Conservation (phyloP, 2,797 vertebrate species). For the Borostomias antarcticus region DNA sequence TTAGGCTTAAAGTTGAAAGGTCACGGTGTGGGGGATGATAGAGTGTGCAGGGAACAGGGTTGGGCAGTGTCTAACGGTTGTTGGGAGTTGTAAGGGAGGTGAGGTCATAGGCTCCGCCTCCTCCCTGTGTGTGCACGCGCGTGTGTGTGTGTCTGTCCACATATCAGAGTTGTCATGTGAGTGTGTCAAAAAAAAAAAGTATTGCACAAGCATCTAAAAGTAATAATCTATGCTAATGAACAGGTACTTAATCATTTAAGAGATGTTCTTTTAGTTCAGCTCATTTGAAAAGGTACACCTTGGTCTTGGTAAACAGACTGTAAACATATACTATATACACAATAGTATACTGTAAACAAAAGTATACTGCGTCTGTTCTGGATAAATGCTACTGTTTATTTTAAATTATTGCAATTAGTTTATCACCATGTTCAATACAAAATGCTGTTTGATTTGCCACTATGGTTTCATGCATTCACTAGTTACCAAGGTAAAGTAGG, state of each 20-base stretch:
- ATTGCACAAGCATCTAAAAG: slow-evolving; percentile 47
- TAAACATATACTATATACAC: slow-evolving; percentile 9
- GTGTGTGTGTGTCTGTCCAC: slow-evolving; percentile 28
- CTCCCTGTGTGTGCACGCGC: too few species aligned
- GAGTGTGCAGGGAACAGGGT: slow-evolving; percentile 1
- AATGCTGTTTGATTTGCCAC: slow-evolving; percentile 18
- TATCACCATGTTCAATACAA: slow-evolving; percentile 11
- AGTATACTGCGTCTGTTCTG: not conserved
- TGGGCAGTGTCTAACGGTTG: not conserved
- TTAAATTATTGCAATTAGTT: slow-evolving; percentile 17
- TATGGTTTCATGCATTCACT: slow-evolving; percentile 8
- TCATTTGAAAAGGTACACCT: slow-evolving; percentile 20
- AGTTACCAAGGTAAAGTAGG: not conserved
- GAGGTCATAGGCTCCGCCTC: too few species aligned
- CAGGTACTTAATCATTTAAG: slow-evolving; percentile 34
- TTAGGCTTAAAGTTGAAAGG: not conserved
- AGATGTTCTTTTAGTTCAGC: slow-evolving; percentile 11
- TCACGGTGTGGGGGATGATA: not conserved
- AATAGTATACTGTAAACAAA: too few species aligned
- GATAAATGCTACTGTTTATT: slow-evolving; percentile 22
- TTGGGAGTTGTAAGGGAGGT: not conserved
- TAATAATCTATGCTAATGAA: slow-evolving; percentile 44
- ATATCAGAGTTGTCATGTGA: slow-evolving; percentile 36
- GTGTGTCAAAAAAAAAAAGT: slow-evolving; percentile 31
- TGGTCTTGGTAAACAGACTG: slow-evolving; percentile 16